Base-by-base conservation (phyloP, 1,140 invertebrate genomes). In the Cotesia glomerata region DNA sequence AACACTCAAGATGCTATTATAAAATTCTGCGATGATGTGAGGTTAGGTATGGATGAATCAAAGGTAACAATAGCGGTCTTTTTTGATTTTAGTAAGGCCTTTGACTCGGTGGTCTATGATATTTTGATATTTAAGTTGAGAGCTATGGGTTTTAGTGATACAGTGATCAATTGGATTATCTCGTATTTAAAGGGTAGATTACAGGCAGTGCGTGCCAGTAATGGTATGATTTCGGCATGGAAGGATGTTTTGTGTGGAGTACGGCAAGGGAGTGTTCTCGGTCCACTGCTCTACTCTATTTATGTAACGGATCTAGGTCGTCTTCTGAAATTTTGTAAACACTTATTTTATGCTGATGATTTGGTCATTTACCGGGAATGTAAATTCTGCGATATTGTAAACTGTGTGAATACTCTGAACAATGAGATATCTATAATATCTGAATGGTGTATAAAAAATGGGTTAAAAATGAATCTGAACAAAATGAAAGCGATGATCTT, bases 51-150 rank as follows among this genome's bases (percentile, higher is more conserved):
- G 0, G 64, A 67, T 34, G 59, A 8, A 11, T 64, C 52, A 0
- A 4, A 11, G 4, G 14, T 67, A 4, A 67, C 71, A 4, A 66
- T 66, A 4, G 54, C 8, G 5, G 32, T 70, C 1, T 70, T 70
- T 3, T 69, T 69, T 39, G 54, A 69, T 18, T 72, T 72, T 36
- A 56, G 0, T 7, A 72, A 72, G 34, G 71, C 71, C 3, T 72
- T 72, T 26, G 64, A 72, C 26, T 59, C 26, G 5, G 64, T 72
- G 3, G 11, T 35, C 35, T 64, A 67, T 54, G 4, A 11, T 2
- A 1, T 56, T 1, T 16, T 72, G 34, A 52, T 72, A 5, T 0
- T 9, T 2, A 72, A 72, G 49, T 52, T 72, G 2, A 16, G 34
- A 4, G 5, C 4, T 8, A 32, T n/a, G 14, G 62, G 52, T 34